phyloP scores from a whole-genome alignment of 2,797 vertebrate genomes.

The Pangasius sanitwongsei region DNA sequence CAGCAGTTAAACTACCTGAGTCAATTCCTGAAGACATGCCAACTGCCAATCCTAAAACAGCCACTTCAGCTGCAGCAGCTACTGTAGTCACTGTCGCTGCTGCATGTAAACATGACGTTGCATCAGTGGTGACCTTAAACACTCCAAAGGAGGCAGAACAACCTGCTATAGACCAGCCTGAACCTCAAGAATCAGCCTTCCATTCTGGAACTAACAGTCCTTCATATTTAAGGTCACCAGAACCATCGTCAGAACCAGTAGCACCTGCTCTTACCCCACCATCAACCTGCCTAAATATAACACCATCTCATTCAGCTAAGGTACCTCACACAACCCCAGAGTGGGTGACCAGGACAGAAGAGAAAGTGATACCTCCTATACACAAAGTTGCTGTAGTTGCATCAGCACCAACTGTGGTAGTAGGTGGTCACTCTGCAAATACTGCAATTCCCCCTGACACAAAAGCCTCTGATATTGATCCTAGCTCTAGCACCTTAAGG shows the following conservation, averaged over 20 bases:
- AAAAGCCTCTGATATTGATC: conserved; percentile 92
- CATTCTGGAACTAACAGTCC: conserved; percentile 72
- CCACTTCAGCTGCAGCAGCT: conserved; percentile 67
- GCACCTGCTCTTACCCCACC: conserved; percentile 69
- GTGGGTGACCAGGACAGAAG: conserved; percentile 89
- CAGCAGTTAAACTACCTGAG: conserved; percentile 75
- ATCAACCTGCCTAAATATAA: conserved; percentile 71
- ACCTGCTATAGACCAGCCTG: conserved; percentile 80
- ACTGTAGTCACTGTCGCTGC: conserved; percentile 79
- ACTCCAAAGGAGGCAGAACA: conserved; percentile 83
- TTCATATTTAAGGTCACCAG: conserved; percentile 68
- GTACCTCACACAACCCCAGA: conserved; percentile 71
- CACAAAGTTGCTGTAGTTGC: conserved; percentile 82
- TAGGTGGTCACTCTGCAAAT: conserved; percentile 69
- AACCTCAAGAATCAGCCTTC: conserved; percentile 82
- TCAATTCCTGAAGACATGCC: conserved; percentile 80
- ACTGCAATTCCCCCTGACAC: conserved; percentile 92
- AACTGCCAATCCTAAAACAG: conserved; percentile 75
- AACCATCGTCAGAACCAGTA: conserved; percentile 64
- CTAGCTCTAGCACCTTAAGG: conserved; percentile 93
- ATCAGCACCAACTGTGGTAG: conserved; percentile 64
- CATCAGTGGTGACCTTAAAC: conserved; percentile 74
- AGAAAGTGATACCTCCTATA: conserved; percentile 78
- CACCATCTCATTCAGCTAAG: conserved; percentile 67
- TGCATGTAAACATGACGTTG: conserved; percentile 77